Base-by-base conservation (phyloP, 2,888 invertebrate genomes). In the Omphaloscelis lunosa region DNA sequence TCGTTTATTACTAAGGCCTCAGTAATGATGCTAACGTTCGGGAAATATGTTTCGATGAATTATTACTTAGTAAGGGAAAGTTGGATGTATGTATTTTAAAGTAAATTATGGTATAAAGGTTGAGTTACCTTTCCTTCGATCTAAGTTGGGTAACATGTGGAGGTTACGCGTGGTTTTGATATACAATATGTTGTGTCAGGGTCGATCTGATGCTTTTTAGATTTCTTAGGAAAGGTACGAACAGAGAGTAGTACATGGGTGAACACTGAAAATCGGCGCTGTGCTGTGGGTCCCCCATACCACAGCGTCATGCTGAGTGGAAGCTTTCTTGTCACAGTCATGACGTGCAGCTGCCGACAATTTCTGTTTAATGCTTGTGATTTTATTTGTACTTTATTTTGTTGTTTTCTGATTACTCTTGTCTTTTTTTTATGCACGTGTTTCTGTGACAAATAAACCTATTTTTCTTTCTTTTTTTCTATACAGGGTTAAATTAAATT, bases 21-120 rank as follows among this genome's bases (percentile, higher is more conserved):
- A 80, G 86, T 89, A 88, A 88, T 88, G 77, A 79, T 82, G 84
- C 20, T 23, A 72, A 70, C 66, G 74, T 72, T 72, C 45, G 53
- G 70, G 72, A 71, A 72, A 85, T 74, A 76, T 79, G 80, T 77
- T 82, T 23, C 34, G 7, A 76, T 84, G 86, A 89, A 87, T 89
- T 89, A 85, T 87, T 86, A 84, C 87, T 78, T 63, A 63, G 63
- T 67, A 12, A 72, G 51, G 86, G 67, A 58, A 71, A 66, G 45
- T 77, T 77, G 23, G 29, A n/a, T 39, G 51, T 70, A 63, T 73
- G 51, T 79, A 58, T 74, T 85, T 66, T 65, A 65, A 69, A 58
- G 65, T 74, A 56, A 51, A 65, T 41, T 45, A 61, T 48, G n/a
- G 5, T 68, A 1, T 41, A 62, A 27, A 23, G 61, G 48, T 27